Evolutionary conservation across 2,113 vertebrate species (phyloP), one percentile per base, ranked within the genome.

Genomic region (Apteryx owenii): DNA sequence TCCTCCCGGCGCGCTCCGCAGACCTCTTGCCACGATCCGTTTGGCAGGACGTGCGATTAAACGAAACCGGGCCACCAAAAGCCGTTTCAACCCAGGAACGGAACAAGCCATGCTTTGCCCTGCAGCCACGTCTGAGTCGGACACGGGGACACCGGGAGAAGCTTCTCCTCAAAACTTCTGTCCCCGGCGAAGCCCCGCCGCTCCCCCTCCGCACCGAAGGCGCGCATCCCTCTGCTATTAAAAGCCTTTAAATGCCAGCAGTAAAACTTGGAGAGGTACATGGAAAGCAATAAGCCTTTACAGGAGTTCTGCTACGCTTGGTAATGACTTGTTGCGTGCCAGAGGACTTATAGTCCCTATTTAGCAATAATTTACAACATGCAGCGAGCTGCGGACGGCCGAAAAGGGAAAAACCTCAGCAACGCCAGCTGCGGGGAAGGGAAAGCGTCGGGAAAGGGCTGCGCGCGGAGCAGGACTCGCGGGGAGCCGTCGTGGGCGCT

Each of bases 331-430:
- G 76, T 82, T 51, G 89, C 29, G 56, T 78, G 94, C 90, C 95
- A 82, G 91, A 95, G 95, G 95, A 78, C 94, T 93, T 61, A 36
- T n/a, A 88, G 95, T 82, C 97, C 91, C 93, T 46, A 5, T 90
- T 96, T 54, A 79, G 82, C 94, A 75, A 71, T 94, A 95, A 98
- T 97, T 98, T 93, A 98, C 87, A 93, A 82, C 92, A 11, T 46
- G 10, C 72, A 16, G 61, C 1, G 3, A 85, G 95, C 94, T 79
- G 93, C 22, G 82, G 94, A 94, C 81, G 93, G 90, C 83, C 28
- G 0, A 2, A 10, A 7, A 17, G 82, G 84, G 84, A 31, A 76
- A 54, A 87, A 70, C 1, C 44, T 5, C 8, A 0, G 76, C 76
- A 29, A 61, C 21, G 68, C 56, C 77, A 75, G 40, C 64, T 38